These are phyloP conservation scores for Epizoanthus illoricatus DNA, from an alignment of 92 coral and sea anemone genomes.

Conservation along the genomic window DNA sequence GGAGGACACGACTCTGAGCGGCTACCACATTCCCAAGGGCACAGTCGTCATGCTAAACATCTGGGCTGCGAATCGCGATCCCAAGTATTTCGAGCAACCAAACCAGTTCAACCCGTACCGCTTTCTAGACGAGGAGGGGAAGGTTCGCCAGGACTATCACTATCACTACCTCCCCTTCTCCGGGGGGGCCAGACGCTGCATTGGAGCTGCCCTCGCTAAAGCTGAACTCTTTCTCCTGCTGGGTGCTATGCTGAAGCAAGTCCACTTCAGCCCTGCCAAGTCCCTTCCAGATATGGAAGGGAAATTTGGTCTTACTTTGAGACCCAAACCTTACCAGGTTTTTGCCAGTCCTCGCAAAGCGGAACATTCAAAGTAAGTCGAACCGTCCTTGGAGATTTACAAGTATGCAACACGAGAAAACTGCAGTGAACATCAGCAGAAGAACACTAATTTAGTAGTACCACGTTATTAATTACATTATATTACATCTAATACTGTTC, in stretches of 20 bases:
- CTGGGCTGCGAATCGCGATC: constrained; percentile 93
- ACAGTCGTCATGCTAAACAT: constrained; percentile 80
- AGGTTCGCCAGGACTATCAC: constrained; percentile 58
- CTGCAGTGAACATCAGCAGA: background rate
- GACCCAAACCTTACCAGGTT: constrained; percentile 64
- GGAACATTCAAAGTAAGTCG: background rate
- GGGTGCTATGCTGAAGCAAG: constrained; percentile 72
- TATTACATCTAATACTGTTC: too few species aligned
- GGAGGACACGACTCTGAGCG: constrained; percentile 76
- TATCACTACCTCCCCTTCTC: constrained; percentile 73
- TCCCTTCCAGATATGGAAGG: constrained; percentile 55
- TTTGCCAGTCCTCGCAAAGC: constrained; percentile 30
- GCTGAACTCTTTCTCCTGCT: constrained; percentile 79
- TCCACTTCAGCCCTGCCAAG: constrained; percentile 29
- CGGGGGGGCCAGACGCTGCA: constrained; percentile 80
- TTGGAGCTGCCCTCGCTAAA: constrained; percentile 83
- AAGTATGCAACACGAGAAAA: background rate
- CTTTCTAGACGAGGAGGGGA: constrained; percentile 71
- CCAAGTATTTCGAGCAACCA: constrained; percentile 70
- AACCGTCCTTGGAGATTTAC: background rate
- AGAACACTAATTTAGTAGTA: too few species aligned
- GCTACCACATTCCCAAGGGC: constrained; percentile 79
- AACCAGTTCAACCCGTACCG: constrained; percentile 81
- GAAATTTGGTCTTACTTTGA: constrained; percentile 62
- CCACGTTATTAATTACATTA: too few species aligned